phyloP scores from a whole-genome alignment of 2,888 invertebrate species.

The Willowsia nigromaculata region DNA sequence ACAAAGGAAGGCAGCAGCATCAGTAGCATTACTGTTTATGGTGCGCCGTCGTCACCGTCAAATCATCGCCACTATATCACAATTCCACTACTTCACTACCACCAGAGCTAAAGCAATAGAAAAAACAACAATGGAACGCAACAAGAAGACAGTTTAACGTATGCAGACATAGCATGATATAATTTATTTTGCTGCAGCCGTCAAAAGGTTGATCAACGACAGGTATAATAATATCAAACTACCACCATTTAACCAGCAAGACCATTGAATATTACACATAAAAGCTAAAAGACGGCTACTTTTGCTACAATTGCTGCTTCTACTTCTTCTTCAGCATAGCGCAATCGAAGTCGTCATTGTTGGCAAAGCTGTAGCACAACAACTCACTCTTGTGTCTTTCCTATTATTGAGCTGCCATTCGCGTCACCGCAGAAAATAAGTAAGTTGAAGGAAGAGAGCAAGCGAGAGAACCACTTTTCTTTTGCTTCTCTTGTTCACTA shows the following conservation, averaged over 20 bases:
- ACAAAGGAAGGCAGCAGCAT: neutral
- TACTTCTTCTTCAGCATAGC: neutral
- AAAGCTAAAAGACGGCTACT: conserved; percentile 13
- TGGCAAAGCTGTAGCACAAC: conserved; percentile 22
- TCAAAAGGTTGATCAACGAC: conserved; percentile 67
- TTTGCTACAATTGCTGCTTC: conserved; percentile 4
- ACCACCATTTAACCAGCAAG: conserved; percentile 56
- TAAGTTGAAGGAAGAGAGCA: neutral
- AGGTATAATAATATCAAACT: conserved; percentile 46
- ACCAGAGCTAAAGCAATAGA: conserved; percentile 32
- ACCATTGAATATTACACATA: conserved; percentile 55
- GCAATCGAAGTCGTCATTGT: conserved; percentile 10
- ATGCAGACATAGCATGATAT: neutral
- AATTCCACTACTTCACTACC: conserved; percentile 17
- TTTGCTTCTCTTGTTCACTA: neutral
- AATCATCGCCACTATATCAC: no score
- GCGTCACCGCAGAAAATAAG: neutral
- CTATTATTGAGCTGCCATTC: neutral
- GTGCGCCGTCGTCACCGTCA: conserved; percentile 36
- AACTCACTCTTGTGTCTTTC: conserved; percentile 13
- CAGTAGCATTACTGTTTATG: conserved; percentile 48
- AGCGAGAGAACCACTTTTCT: conserved; percentile 1
- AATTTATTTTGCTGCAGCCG: conserved; percentile 51
- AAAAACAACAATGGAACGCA: conserved; percentile 31
- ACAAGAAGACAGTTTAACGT: neutral